Percentiles rank a stretch among this genome's conserved stretches.
Evolutionary conservation across 2,113 vertebrate species (phyloP).

Genomic region (Chaetodon trifascialis): DNA sequence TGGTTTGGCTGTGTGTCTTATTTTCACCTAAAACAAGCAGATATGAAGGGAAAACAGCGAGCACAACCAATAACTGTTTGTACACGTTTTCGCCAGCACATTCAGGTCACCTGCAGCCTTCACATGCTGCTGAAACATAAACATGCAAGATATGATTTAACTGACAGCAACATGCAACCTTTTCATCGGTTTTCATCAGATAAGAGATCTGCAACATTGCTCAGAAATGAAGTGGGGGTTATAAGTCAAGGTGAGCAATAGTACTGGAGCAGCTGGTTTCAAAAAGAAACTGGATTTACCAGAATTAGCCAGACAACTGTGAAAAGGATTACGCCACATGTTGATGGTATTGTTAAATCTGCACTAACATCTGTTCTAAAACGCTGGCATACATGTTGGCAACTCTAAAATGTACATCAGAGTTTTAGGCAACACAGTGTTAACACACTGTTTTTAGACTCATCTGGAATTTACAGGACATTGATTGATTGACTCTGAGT

Average conservation of each 20-base stretch:
- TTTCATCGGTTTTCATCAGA: neutral
- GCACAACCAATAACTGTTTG: conserved; percentile 39
- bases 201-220: no score
- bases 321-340: neutral
- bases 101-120: neutral
- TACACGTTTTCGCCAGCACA: conserved; percentile 23
- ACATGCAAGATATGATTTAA: neutral
- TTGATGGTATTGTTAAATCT: neutral
- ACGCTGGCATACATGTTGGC: neutral
- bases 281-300: neutral
- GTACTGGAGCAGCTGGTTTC: neutral
- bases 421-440: neutral
- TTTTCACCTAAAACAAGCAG: conserved; percentile 76
- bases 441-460: conserved; percentile 3
- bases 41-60: conserved; percentile 69
- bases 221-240: neutral
- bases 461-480: neutral
- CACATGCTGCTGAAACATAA: neutral
- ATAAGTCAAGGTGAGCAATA: neutral
- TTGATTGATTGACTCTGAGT: neutral
- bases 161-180: neutral
- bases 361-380: neutral
- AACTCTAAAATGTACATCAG: neutral
- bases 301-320: neutral
- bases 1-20: conserved; percentile 33